Evolutionary conservation across 2,113 vertebrate genomes (phyloP).

Genomic region (Centrocercus urophasianus): DNA sequence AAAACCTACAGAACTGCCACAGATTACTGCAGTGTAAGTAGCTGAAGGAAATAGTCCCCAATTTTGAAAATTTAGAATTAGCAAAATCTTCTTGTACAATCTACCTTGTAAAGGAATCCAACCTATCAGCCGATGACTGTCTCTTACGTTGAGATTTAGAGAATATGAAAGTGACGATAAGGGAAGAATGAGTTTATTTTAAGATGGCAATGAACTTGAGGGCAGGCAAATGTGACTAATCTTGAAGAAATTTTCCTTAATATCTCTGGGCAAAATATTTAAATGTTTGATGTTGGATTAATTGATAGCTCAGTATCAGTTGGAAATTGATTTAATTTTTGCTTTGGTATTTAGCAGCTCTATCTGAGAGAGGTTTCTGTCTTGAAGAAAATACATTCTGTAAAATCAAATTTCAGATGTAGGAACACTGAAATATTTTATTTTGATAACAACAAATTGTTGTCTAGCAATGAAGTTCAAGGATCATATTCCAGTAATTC

Average conservation of each 20-base stretch:
- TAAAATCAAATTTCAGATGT: not conserved
- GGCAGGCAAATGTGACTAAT: not conserved
- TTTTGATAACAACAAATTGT: not conserved
- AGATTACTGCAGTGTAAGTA: not conserved
- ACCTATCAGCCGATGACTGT: not conserved
- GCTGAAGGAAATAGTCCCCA: constrained; percentile 13
- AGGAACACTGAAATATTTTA: not conserved
- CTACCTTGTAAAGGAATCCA: not conserved
- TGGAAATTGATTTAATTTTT: not conserved
- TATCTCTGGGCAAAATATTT: not conserved
- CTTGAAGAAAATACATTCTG: not conserved
- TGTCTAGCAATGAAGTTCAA: not conserved
- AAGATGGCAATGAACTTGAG: not conserved
- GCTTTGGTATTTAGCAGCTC: not conserved
- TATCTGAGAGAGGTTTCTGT: not conserved
- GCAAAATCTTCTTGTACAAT: not conserved
- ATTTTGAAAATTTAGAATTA: constrained; percentile 8
- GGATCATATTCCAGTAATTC: not conserved
- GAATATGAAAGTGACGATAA: not conserved
- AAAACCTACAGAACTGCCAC: not conserved
- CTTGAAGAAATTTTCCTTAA: not conserved
- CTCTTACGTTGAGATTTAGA: not conserved
- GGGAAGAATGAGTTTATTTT: not conserved
- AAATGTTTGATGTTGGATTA: constrained; percentile 14
- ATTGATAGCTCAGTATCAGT: not conserved